A percentile compares a stretch with the other conserved stretches of the same genome.
These are phyloP conservation scores for Bos javanicus DNA, from an alignment of 2,113 vertebrate species.

Conservation along the genomic window DNA sequence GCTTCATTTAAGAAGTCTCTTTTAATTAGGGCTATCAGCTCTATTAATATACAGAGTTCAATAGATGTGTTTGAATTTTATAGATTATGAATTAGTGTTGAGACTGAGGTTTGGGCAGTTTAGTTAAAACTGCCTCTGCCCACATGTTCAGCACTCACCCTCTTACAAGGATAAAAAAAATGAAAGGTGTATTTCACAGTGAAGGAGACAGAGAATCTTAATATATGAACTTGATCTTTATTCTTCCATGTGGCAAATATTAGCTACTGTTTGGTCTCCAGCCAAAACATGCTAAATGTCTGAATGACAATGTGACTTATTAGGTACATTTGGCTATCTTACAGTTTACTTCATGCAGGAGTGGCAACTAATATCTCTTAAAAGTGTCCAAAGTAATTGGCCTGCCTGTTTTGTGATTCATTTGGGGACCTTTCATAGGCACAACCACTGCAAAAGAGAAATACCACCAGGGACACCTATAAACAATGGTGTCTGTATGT, in stretches of 20 bases:
- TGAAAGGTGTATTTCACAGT: background rate
- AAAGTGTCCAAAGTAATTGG: background rate
- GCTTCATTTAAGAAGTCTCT: background rate
- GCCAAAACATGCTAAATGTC: background rate
- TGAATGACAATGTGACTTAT: background rate
- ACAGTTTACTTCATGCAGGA: background rate
- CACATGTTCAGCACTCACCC: too few relatives aligned
- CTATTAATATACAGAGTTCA: background rate
- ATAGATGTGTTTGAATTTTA: background rate
- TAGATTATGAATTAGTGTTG: background rate
- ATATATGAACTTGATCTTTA: background rate
- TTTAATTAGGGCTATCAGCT: background rate
- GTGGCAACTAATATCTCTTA: background rate
- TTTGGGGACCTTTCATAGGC: background rate
- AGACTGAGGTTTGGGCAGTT: background rate
- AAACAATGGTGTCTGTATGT: background rate
- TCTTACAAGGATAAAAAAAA: background rate
- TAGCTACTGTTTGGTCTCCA: background rate
- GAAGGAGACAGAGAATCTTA: background rate
- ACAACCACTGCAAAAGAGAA: background rate
- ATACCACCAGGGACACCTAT: rapidly evolving
- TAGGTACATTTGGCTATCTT: background rate
- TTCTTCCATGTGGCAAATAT: background rate
- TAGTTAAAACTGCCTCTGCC: background rate
- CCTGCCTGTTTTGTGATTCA: background rate